Conservation (phyloP, 2,888 invertebrate species). For the Frankliniella intonsa region DNA sequence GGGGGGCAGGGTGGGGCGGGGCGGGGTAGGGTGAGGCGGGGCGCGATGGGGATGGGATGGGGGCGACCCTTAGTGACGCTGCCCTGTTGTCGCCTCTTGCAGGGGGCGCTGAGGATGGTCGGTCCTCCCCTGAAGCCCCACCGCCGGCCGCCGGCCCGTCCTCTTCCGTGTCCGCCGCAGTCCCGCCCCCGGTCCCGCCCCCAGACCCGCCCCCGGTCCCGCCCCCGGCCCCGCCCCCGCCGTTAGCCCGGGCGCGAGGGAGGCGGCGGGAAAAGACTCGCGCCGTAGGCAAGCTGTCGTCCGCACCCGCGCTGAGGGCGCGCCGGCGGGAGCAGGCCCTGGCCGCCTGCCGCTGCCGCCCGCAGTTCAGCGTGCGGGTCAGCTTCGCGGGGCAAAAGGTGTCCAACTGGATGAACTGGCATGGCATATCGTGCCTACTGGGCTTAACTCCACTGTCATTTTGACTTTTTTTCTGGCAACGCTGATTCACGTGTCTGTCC, state of each 20-base stretch:
- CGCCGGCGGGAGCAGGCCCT: background rate
- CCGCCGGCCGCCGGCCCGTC: background rate
- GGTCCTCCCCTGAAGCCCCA: background rate
- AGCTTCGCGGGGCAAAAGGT: conserved; percentile 52
- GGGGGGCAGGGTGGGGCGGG: too few species aligned
- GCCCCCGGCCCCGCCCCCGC: background rate
- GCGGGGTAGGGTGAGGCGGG: too few species aligned
- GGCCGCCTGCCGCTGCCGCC: background rate
- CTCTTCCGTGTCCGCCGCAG: background rate
- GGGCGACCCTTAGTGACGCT: too few species aligned
- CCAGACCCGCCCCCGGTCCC: background rate
- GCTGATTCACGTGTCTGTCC: too few species aligned
- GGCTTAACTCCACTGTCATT: background rate
- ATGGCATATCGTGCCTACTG: background rate
- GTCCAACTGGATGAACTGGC: conserved; percentile 34
- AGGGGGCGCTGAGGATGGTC: too few species aligned
- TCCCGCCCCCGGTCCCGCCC: background rate
- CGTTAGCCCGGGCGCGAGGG: conserved; percentile 35
- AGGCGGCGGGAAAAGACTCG: background rate
- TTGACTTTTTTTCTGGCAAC: too few species aligned
- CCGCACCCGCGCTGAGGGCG: background rate
- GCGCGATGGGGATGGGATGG: too few species aligned
- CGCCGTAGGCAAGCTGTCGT: conserved; percentile 1
- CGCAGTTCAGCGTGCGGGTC: conserved; percentile 46
- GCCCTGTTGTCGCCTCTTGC: too few species aligned